A percentile compares a stretch with the other conserved stretches of the same genome.
Evolutionary conservation across 2,888 invertebrate genomes (phyloP).

Genomic region (Erpobdella octoculata): DNA sequence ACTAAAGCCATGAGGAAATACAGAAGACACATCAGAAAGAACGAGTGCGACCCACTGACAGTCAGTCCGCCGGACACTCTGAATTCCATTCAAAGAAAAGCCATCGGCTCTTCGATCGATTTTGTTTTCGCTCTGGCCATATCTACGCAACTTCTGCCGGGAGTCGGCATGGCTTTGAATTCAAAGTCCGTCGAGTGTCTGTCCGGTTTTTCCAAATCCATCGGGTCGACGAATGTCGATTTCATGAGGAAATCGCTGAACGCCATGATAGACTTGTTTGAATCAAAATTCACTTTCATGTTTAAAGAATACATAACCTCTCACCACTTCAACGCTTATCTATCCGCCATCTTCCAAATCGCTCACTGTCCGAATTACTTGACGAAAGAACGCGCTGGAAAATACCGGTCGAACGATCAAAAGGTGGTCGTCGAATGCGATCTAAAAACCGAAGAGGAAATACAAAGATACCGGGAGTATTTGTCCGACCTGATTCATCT

Average conservation of each 20-base stretch:
- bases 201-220: not conserved
- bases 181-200: not conserved
- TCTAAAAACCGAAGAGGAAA: not conserved
- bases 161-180: not conserved
- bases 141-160: not conserved
- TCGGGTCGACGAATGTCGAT: not conserved
- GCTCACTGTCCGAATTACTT: not conserved
- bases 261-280: not conserved
- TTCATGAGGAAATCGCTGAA: conserved; percentile 3
- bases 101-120: not conserved
- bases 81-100: not conserved
- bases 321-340: conserved; percentile 3
- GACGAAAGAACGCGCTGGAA: not conserved
- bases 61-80: not conserved
- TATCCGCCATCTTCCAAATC: conserved; percentile 5
- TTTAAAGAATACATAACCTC: conserved; percentile 11
- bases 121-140: conserved; percentile 8
- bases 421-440: not conserved
- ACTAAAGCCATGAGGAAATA: conserved; percentile 14
- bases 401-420: not conserved
- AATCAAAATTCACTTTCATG: not conserved
- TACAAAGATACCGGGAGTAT: not conserved
- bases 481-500: not conserved
- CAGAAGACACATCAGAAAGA: not conserved
- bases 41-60: not conserved